Conservation (phyloP, 2,888 invertebrate genomes). For the Heliconius aoede region DNA sequence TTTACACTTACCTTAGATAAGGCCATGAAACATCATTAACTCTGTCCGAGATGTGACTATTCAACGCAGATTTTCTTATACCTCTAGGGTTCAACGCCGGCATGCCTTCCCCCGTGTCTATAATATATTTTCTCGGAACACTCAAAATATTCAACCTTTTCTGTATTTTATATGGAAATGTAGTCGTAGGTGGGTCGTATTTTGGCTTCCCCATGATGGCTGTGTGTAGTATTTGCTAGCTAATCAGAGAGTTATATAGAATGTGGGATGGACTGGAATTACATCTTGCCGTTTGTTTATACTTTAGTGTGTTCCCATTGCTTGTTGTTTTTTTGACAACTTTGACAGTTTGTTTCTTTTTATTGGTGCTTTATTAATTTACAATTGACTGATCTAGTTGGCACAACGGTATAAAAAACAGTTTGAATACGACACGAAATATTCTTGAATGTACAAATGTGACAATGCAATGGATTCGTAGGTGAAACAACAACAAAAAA, state of each 20-base stretch:
- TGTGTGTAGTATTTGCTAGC: slow-evolving; percentile 52
- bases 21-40: slow-evolving; percentile 71
- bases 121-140: slow-evolving; percentile 59
- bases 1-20: slow-evolving; percentile 62
- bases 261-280: slow-evolving; percentile 42
- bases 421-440: not conserved
- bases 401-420: not conserved
- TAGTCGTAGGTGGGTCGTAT: slow-evolving; percentile 61
- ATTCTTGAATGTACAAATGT: too few species aligned
- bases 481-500: too few species aligned
- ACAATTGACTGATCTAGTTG: not conserved
- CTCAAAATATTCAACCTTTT: slow-evolving; percentile 65
- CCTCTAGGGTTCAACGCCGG: slow-evolving; percentile 61
- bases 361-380: slow-evolving; percentile 1
- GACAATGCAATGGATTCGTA: too few species aligned
- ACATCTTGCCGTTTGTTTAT: slow-evolving; percentile 51
- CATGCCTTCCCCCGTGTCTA: slow-evolving; percentile 63
- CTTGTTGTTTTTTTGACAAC: slow-evolving; percentile 46
- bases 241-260: slow-evolving; percentile 56
- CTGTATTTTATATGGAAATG: slow-evolving; percentile 64
- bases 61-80: slow-evolving; percentile 64
- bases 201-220: slow-evolving; percentile 63
- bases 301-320: slow-evolving; percentile 42
- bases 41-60: slow-evolving; percentile 57
- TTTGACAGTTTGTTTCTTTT: slow-evolving; percentile 4